Conservation (phyloP, 2,888 invertebrate species). For the Salpingus planirostris region DNA sequence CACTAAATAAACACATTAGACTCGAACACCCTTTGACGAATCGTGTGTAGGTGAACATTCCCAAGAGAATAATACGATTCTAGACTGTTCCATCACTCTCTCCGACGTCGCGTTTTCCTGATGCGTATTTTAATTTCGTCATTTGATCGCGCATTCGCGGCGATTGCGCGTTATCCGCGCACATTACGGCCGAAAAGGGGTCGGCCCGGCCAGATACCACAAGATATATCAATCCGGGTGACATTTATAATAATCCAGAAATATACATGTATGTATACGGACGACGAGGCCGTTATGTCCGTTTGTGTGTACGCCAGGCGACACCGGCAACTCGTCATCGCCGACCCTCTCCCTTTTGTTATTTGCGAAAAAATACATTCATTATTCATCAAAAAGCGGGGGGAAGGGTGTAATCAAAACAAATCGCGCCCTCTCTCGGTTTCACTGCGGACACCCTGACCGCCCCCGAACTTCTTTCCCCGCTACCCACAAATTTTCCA, state of each 20-base stretch:
- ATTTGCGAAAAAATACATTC: slow-evolving; percentile 34
- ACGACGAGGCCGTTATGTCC: slow-evolving; percentile 20
- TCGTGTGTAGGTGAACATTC: too few species aligned
- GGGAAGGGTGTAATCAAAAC: slow-evolving; percentile 36
- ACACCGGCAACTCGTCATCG: slow-evolving; percentile 31
- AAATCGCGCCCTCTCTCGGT: too few species aligned
- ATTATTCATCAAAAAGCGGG: slow-evolving; percentile 37
- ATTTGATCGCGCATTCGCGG: too few species aligned
- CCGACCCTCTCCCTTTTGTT: slow-evolving; percentile 33
- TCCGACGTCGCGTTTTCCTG: too few species aligned
- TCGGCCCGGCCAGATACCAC: slow-evolving; percentile 21
- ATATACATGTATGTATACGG: slow-evolving; percentile 24
- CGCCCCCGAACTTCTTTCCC: too few species aligned
- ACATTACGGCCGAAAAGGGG: too few species aligned
- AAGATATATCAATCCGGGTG: slow-evolving; percentile 34
- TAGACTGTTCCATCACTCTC: too few species aligned
- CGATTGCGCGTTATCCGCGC: slow-evolving; percentile 21
- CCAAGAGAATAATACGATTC: too few species aligned
- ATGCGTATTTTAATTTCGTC: too few species aligned
- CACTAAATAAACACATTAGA: slow-evolving; percentile 13
- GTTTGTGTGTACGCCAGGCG: slow-evolving; percentile 27
- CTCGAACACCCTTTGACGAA: too few species aligned
- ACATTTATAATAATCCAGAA: slow-evolving; percentile 37
- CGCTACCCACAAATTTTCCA: slow-evolving; percentile 32
- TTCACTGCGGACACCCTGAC: slow-evolving; percentile 33